These are phyloP conservation scores for Xestia ashworthii DNA, from an alignment of 2,888 invertebrate genomes.

Conservation along the genomic window DNA sequence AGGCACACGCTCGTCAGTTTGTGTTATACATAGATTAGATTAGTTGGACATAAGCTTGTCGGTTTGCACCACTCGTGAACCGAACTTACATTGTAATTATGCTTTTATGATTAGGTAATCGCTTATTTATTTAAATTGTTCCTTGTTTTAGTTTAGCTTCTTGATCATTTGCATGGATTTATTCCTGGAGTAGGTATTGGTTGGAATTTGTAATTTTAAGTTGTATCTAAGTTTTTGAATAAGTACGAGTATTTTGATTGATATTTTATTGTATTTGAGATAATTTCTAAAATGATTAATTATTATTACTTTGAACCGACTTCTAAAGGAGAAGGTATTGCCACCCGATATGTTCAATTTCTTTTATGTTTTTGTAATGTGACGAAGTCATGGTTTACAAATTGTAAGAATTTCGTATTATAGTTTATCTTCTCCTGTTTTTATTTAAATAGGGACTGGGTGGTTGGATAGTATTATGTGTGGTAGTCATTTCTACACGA, in stretches of 20 bases:
- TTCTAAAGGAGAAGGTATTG: slow-evolving; percentile 60
- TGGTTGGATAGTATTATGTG: neutral
- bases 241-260: slow-evolving; percentile 25
- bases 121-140: slow-evolving; percentile 51
- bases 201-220: slow-evolving; percentile 34
- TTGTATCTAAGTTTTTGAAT: slow-evolving; percentile 13
- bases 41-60: neutral
- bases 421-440: slow-evolving; percentile 29
- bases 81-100: slow-evolving; percentile 12
- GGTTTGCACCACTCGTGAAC: neutral
- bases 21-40: neutral
- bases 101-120: slow-evolving; percentile 16
- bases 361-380: slow-evolving; percentile 50
- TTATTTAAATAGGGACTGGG: slow-evolving; percentile 22
- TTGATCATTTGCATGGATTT: neutral
- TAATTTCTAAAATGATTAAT: slow-evolving; percentile 49
- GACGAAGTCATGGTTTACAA: slow-evolving; percentile 54
- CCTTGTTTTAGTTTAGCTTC: slow-evolving; percentile 34
- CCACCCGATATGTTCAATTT: slow-evolving; percentile 68
- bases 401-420: slow-evolving; percentile 42
- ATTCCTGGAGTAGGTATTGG: neutral
- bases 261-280: slow-evolving; percentile 32
- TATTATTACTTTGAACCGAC: slow-evolving; percentile 45
- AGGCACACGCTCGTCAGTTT: neutral
- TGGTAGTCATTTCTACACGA: neutral